Evolutionary conservation across 1,140 invertebrate genomes (phyloP).

Genomic region (Neuroterus valhalla): DNA sequence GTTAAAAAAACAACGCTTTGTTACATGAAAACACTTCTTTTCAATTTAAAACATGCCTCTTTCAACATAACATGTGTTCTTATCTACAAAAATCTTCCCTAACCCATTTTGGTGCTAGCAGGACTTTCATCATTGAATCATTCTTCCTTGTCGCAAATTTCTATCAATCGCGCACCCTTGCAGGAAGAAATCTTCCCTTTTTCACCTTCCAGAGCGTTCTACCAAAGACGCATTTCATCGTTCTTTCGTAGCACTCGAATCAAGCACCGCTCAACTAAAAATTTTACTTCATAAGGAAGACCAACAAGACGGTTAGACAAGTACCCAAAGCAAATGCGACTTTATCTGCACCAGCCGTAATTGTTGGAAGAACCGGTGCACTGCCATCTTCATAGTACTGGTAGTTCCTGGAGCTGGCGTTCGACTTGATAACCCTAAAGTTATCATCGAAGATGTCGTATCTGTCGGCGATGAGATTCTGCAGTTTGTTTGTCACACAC

Average conservation of each 20-base stretch:
- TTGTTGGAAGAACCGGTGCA: conserved; percentile 61
- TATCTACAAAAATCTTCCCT: too few species aligned
- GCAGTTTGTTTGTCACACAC: conserved; percentile 80
- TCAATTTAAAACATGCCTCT: too few species aligned
- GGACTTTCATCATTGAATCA: not conserved
- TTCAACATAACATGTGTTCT: too few species aligned
- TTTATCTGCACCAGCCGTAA: conserved; percentile 59
- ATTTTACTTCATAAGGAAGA: conserved; percentile 23
- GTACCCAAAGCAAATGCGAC: conserved; percentile 21
- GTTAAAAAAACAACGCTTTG: not conserved
- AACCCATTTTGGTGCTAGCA: not conserved
- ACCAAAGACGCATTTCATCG: not conserved
- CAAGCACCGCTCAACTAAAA: not conserved
- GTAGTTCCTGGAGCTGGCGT: conserved; percentile 78
- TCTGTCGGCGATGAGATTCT: conserved; percentile 77
- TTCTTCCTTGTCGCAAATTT: not conserved
- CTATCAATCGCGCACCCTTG: not conserved
- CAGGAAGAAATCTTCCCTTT: not conserved
- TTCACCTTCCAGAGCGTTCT: not conserved
- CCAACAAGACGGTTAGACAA: conserved; percentile 11
- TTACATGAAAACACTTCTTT: too few species aligned
- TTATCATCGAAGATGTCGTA: conserved; percentile 76
- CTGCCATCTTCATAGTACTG: conserved; percentile 74
- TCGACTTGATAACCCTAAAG: conserved; percentile 77
- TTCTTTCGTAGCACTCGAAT: conserved; percentile 1